Percentiles rank a stretch among this genome's conserved stretches.
Conservation (phyloP, 2,888 invertebrate genomes). For the Pristionchus japonicus region DNA sequence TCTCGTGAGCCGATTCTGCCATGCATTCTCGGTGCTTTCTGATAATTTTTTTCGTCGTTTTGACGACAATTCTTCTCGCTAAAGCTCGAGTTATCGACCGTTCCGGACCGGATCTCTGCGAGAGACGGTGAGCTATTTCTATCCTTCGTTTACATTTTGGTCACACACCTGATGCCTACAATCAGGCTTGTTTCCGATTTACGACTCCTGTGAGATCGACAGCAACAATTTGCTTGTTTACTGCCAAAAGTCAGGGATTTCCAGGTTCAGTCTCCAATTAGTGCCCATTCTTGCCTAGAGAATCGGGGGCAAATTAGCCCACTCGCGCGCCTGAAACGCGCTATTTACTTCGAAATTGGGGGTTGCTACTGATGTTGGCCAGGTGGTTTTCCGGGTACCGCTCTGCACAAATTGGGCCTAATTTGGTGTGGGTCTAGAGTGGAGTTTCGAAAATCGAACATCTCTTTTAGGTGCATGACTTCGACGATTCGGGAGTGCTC, state of each 20-base stretch:
- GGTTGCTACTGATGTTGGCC: neutral
- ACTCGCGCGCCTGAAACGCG: neutral
- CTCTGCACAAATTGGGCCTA: neutral
- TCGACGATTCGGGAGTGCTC: conserved; percentile 16
- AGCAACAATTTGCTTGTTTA: neutral
- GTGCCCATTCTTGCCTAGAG: neutral
- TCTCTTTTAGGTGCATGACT: neutral
- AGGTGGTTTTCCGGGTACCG: neutral
- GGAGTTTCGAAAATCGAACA: neutral
- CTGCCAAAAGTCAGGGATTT: neutral
- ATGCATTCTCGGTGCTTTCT: neutral
- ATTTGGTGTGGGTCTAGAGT: neutral
- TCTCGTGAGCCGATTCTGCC: neutral
- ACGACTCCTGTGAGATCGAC: neutral
- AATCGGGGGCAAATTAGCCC: neutral
- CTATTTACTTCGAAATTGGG: neutral
- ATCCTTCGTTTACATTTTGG: neutral
- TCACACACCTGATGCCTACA: neutral
- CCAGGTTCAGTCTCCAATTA: neutral
- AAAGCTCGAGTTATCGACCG: neutral
- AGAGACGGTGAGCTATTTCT: conserved; percentile 1
- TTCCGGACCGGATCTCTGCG: neutral
- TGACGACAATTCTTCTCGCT: neutral
- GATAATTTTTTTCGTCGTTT: neutral
- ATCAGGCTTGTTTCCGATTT: neutral